Conservation (phyloP, 2,797 vertebrate species). For the Steatocranus sp. region DNA sequence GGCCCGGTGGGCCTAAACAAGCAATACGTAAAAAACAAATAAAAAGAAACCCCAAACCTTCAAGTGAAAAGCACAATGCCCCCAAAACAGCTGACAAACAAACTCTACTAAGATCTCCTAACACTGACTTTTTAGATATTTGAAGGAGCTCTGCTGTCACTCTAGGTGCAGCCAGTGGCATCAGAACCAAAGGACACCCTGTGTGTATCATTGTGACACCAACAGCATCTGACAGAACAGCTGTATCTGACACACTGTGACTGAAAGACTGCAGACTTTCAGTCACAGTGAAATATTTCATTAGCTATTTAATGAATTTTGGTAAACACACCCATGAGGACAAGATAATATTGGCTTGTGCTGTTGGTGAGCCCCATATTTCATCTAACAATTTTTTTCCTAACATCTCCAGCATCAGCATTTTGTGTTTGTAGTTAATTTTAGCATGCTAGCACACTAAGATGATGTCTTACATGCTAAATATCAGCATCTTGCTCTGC, state of each 20-base stretch:
- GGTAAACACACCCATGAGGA: not conserved
- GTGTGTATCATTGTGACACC: not conserved
- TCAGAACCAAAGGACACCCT: not conserved
- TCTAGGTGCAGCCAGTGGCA: not conserved
- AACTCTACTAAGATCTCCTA: not conserved
- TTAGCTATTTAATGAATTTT: not conserved
- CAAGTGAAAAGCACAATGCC: not conserved
- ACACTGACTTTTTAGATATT: not conserved
- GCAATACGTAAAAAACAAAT: not conserved
- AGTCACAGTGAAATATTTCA: not conserved
- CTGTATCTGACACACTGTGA: not conserved
- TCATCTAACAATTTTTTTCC: not conserved
- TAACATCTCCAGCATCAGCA: not conserved
- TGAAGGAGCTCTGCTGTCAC: not conserved
- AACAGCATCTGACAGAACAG: not conserved
- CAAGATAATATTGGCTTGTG: not conserved
- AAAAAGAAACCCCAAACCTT: not conserved
- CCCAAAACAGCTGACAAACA: not conserved
- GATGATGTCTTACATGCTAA: not conserved
- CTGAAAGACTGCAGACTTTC: not conserved
- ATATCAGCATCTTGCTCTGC: not conserved
- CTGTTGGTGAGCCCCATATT: not conserved
- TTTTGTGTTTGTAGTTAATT: not conserved
- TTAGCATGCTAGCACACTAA: not conserved
- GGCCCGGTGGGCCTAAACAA: no score